Evolutionary conservation across 2,888 invertebrate species (phyloP).

Genomic region (Thereva nobilitata): DNA sequence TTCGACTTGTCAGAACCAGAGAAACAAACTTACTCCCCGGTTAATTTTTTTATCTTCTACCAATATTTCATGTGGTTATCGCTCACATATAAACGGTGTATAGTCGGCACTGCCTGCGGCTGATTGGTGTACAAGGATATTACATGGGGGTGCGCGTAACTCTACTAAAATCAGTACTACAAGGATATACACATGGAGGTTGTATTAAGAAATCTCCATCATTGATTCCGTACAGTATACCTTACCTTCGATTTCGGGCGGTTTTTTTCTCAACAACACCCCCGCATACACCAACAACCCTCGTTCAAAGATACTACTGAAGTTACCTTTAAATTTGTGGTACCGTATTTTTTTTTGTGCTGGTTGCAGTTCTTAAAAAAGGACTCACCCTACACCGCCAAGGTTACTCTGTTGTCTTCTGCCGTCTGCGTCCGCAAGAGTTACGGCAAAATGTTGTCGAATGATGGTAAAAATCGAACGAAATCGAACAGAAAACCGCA

Average conservation of each 20-base stretch:
- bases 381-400: no score
- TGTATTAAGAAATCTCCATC: conserved; percentile 12
- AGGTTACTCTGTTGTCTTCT: background rate
- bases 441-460: background rate
- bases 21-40: conserved; percentile 31
- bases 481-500: background rate
- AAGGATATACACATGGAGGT: conserved; percentile 10
- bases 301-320: no score
- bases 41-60: conserved; percentile 40
- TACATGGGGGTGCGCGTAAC: conserved; percentile 19
- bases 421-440: background rate
- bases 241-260: background rate
- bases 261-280: background rate
- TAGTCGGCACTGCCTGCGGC: conserved; percentile 1
- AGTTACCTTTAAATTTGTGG: no score
- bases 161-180: conserved; percentile 3
- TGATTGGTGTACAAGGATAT: background rate
- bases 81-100: conserved; percentile 29
- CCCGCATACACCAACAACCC: background rate
- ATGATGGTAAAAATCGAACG: background rate
- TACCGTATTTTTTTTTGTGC: no score
- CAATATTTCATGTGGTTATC: conserved; percentile 42
- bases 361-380: no score
- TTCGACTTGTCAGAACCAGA: conserved; percentile 39
- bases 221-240: conserved; percentile 11